Conservation (phyloP, 2,797 vertebrate genomes). For the Myioborus miniatus region DNA sequence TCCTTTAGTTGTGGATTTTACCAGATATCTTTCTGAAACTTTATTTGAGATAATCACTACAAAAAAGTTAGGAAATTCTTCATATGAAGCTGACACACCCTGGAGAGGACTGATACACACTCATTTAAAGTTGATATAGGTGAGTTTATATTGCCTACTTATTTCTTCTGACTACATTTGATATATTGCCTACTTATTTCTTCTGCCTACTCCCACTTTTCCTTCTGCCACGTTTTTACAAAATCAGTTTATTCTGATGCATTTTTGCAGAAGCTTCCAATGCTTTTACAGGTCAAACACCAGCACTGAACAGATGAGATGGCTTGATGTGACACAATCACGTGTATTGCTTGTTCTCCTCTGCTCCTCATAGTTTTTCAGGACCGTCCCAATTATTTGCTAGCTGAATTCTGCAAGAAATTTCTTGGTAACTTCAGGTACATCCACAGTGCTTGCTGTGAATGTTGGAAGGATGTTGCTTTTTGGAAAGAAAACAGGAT, state of each 20-base stretch:
- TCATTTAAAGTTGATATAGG: not conserved
- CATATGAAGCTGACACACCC: not conserved
- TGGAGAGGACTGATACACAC: not conserved
- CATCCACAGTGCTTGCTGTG: not conserved
- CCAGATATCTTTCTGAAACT: not conserved
- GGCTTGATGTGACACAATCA: not conserved
- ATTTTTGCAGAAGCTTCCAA: not conserved
- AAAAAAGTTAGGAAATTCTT: constrained; percentile 40
- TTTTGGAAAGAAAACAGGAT: not conserved
- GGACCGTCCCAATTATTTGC: not conserved
- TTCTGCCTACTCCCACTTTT: not conserved
- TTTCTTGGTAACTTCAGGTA: not conserved
- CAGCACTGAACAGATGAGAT: not conserved
- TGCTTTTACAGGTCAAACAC: not conserved
- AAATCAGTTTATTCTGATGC: not conserved
- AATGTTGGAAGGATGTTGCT: not conserved
- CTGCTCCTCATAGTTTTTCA: not conserved
- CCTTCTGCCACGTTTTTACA: not conserved
- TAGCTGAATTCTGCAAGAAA: not conserved
- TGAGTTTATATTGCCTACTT: not conserved
- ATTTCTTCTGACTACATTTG: not conserved
- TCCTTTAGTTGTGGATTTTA: constrained; percentile 18
- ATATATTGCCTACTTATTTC: not conserved
- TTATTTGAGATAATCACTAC: constrained; percentile 20
- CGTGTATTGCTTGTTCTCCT: not conserved